Evolutionary conservation across 2,888 invertebrate species (phyloP).

Genomic region (Drosophila testacea): DNA sequence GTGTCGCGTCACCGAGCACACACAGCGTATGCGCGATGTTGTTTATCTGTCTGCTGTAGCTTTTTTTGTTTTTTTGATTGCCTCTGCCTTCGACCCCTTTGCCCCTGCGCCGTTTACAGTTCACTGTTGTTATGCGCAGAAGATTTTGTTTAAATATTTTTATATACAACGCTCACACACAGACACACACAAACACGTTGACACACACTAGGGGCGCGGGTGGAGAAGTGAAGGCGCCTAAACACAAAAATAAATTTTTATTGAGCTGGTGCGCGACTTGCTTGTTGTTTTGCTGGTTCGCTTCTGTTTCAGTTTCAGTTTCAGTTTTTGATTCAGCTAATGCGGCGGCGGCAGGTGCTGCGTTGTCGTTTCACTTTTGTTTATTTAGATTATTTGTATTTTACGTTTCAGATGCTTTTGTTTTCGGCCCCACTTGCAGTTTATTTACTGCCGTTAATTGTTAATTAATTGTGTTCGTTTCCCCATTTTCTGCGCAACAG

Average conservation of each 20-base stretch:
- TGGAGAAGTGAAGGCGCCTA: constrained; percentile 37
- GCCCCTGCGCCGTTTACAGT: constrained; percentile 27
- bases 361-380: constrained; percentile 53
- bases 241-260: constrained; percentile 69
- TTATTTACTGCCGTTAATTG: constrained; percentile 67
- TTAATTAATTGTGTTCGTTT: constrained; percentile 52
- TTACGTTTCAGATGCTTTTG: constrained; percentile 46
- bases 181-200: constrained; percentile 26
- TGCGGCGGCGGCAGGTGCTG: constrained; percentile 48
- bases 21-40: constrained; percentile 45
- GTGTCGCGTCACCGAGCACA: constrained; percentile 68
- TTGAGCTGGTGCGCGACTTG: constrained; percentile 53
- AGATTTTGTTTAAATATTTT: constrained; percentile 74
- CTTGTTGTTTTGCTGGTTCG: constrained; percentile 60
- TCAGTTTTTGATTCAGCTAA: constrained; percentile 34
- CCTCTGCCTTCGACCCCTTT: constrained; percentile 28
- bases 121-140: constrained; percentile 42
- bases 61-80: constrained; percentile 17
- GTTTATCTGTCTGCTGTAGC: constrained; percentile 66
- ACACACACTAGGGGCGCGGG: constrained; percentile 20
- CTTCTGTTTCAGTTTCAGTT: constrained; percentile 17
- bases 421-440: constrained; percentile 42
- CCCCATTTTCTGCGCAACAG: constrained; percentile 61
- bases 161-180: constrained; percentile 26
- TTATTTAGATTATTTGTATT: constrained; percentile 51